Evolutionary conservation across 2,797 vertebrate species (phyloP).

Genomic region (Gadopsis marmoratus): DNA sequence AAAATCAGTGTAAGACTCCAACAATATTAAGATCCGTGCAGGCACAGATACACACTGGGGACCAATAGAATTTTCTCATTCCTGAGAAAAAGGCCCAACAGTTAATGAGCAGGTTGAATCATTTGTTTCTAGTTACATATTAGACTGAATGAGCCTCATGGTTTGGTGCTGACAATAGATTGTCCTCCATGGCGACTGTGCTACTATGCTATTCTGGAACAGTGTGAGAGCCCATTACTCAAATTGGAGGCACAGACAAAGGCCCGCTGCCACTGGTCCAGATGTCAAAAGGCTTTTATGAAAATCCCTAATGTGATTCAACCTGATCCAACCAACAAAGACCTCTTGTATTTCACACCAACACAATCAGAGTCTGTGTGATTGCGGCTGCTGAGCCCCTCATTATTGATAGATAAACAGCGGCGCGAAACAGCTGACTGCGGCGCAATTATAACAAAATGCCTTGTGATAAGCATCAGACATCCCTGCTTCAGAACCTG

Average conservation of each 20-base stretch:
- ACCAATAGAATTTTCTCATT: slow-evolving; percentile 22
- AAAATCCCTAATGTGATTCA: slow-evolving; percentile 75
- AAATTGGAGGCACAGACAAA: slow-evolving; percentile 80
- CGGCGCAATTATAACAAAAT: slow-evolving; percentile 54
- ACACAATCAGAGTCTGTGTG: slow-evolving; percentile 65
- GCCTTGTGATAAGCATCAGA: slow-evolving; percentile 52
- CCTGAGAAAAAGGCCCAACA: slow-evolving; percentile 11
- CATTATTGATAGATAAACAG: slow-evolving; percentile 76
- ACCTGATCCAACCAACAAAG: slow-evolving; percentile 73
- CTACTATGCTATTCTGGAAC: slow-evolving; percentile 64
- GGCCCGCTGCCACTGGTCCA: slow-evolving; percentile 70
- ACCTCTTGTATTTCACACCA: slow-evolving; percentile 67
- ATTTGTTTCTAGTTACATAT: slow-evolving; percentile 54
- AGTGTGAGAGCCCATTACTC: slow-evolving; percentile 76
- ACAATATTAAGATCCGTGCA: slow-evolving; percentile 24
- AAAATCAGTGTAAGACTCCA: slow-evolving; percentile 18
- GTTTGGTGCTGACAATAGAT: slow-evolving; percentile 48
- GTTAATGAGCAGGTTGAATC: slow-evolving; percentile 51
- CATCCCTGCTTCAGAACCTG: slow-evolving; percentile 44
- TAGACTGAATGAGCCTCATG: slow-evolving; percentile 45
- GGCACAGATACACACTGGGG: slow-evolving; percentile 1
- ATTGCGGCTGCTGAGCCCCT: slow-evolving; percentile 68
- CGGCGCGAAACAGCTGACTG: slow-evolving; percentile 66
- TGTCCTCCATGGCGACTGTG: slow-evolving; percentile 36
- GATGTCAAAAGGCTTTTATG: slow-evolving; percentile 80